Evolutionary conservation across 2,888 invertebrate genomes (phyloP).

Genomic region (Galerucella nymphaeae): DNA sequence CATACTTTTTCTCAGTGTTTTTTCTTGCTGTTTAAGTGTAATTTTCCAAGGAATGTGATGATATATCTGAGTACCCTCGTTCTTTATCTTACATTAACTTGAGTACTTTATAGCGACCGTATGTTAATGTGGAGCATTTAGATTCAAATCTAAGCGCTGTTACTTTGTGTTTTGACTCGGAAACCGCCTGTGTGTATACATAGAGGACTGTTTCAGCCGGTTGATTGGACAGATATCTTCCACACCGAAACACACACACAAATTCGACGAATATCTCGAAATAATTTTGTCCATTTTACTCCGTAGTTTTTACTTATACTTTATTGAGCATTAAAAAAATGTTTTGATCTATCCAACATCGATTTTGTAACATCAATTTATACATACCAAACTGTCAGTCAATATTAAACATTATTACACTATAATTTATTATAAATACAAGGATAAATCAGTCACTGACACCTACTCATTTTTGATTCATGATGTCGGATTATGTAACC

Average conservation of each 20-base stretch:
- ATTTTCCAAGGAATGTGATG: constrained; percentile 55
- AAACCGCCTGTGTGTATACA: constrained; percentile 29
- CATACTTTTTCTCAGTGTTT: constrained; percentile 7
- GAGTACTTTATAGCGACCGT: constrained; percentile 59
- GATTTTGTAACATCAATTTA: constrained; percentile 1
- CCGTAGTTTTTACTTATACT: background rate
- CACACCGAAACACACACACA: background rate
- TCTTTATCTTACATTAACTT: constrained; percentile 55
- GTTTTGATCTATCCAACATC: no score
- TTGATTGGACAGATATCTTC: background rate
- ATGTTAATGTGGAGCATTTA: constrained; percentile 66
- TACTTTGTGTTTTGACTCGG: constrained; percentile 53
- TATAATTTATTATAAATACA: background rate
- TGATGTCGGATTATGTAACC: constrained; percentile 1
- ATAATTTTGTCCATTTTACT: background rate
- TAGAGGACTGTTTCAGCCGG: background rate
- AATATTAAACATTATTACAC: background rate
- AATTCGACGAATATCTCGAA: background rate
- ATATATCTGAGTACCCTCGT: constrained; percentile 52
- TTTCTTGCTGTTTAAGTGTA: constrained; percentile 44
- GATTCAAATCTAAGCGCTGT: constrained; percentile 64
- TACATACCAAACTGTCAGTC: background rate
- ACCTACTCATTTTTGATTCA: constrained; percentile 3
- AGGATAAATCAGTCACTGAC: constrained; percentile 7
- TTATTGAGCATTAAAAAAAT: background rate